Evolutionary conservation across 2,113 vertebrate species (phyloP).

Genomic region (Heteronetta atricapilla): DNA sequence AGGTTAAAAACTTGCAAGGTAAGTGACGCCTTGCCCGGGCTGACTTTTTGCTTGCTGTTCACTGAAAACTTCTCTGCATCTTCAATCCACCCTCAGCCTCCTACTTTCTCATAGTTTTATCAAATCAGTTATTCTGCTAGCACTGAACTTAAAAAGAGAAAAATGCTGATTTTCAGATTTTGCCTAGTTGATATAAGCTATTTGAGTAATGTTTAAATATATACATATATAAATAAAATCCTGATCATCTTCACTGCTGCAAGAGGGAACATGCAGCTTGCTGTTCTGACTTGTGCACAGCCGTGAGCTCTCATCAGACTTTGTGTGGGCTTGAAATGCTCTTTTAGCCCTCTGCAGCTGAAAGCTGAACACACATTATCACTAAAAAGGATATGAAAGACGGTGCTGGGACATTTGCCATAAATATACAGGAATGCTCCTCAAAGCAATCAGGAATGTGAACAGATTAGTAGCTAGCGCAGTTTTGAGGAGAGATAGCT

Average conservation of each 20-base stretch:
- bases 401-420: neutral
- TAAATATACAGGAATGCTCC: neutral
- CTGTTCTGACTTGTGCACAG: neutral
- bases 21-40: neutral
- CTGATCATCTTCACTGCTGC: neutral
- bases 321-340: slow-evolving; percentile 12
- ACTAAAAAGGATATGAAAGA: neutral
- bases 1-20: neutral
- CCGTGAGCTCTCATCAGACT: neutral
- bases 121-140: neutral
- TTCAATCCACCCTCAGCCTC: neutral
- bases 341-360: neutral
- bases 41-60: neutral
- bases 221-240: neutral
- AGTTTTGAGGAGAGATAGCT: neutral
- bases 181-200: neutral
- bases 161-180: neutral
- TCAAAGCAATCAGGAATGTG: neutral
- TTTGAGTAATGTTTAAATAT: neutral
- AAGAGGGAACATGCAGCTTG: neutral
- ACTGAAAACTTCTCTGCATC: neutral
- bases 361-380: neutral
- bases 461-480: neutral
- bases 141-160: neutral
- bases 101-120: neutral